A percentile compares a stretch with the other conserved stretches of the same genome.
Conservation (phyloP, 2,888 invertebrate species). For the Sarcophaga subvicina region DNA sequence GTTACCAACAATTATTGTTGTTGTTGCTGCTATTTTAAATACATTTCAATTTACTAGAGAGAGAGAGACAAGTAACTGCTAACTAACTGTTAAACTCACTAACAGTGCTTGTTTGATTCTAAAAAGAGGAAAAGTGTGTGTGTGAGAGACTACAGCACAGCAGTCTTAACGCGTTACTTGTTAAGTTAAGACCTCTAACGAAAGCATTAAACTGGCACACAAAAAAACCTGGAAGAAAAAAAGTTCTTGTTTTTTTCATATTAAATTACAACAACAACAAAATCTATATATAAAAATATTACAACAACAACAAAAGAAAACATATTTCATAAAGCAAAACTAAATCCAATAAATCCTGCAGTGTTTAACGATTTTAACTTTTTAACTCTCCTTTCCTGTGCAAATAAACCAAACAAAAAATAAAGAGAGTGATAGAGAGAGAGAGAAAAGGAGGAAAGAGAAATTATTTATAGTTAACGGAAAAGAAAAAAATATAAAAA, state of each 20-base stretch:
- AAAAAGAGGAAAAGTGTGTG: background rate
- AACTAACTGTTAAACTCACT: background rate
- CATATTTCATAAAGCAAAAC: background rate
- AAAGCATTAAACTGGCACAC: background rate
- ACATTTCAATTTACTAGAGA: too few relatives aligned
- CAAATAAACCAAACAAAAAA: background rate
- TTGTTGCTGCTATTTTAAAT: too few relatives aligned
- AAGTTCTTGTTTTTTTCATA: too few relatives aligned
- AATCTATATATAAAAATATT: too few relatives aligned
- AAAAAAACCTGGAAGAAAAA: too few relatives aligned
- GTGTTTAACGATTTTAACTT: background rate
- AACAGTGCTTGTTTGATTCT: background rate
- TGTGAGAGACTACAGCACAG: too few relatives aligned
- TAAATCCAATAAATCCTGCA: background rate
- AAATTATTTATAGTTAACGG: background rate
- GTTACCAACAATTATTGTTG: constrained; percentile 44
- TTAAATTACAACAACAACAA: too few relatives aligned
- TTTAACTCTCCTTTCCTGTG: background rate
- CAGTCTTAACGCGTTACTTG: constrained; percentile 50
- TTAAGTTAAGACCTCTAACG: constrained; percentile 33
- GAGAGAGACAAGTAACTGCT: background rate
- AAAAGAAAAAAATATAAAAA: background rate
- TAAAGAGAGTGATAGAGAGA: too few relatives aligned
- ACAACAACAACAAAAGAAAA: background rate
- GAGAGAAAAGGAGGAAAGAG: too few relatives aligned